phyloP scores from a whole-genome alignment of 2,797 vertebrate genomes.

The Adelosebastes latens region DNA sequence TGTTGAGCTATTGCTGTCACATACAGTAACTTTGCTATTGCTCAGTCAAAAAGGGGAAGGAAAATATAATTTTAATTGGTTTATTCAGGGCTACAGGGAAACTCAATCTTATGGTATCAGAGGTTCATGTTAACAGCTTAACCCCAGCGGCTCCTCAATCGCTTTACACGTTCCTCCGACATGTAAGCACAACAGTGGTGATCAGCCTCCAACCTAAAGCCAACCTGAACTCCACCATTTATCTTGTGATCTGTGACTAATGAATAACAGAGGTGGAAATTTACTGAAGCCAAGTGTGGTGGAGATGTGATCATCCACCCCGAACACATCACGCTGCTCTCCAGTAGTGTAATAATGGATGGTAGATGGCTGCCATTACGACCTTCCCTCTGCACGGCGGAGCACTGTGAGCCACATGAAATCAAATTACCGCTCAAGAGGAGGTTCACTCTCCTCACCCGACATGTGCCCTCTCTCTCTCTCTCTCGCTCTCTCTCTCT shows the following conservation, averaged over 20 bases:
- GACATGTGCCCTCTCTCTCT: slow-evolving; percentile 6
- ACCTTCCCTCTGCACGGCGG: slow-evolving; percentile 59
- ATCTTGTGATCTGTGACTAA: slow-evolving; percentile 54
- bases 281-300: slow-evolving; percentile 53
- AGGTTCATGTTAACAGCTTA: slow-evolving; percentile 45
- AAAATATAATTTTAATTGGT: slow-evolving; percentile 22
- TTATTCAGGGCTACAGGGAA: slow-evolving; percentile 16
- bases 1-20: neutral
- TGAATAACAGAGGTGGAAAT: slow-evolving; percentile 66
- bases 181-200: slow-evolving; percentile 4
- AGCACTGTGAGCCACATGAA: slow-evolving; percentile 72
- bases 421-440: slow-evolving; percentile 78
- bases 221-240: slow-evolving; percentile 31
- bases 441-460: slow-evolving; percentile 51
- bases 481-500: neutral
- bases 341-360: slow-evolving; percentile 68
- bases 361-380: slow-evolving; percentile 71
- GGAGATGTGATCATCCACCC: slow-evolving; percentile 71
- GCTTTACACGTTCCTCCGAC: neutral
- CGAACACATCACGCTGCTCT: slow-evolving; percentile 62
- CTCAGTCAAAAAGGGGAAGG: neutral
- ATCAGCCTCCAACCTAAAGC: slow-evolving; percentile 33
- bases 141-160: neutral
- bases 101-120: slow-evolving; percentile 2
- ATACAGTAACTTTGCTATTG: neutral